Base-by-base conservation (phyloP, 2,888 invertebrate species). In the Brachylomia viminalis region DNA sequence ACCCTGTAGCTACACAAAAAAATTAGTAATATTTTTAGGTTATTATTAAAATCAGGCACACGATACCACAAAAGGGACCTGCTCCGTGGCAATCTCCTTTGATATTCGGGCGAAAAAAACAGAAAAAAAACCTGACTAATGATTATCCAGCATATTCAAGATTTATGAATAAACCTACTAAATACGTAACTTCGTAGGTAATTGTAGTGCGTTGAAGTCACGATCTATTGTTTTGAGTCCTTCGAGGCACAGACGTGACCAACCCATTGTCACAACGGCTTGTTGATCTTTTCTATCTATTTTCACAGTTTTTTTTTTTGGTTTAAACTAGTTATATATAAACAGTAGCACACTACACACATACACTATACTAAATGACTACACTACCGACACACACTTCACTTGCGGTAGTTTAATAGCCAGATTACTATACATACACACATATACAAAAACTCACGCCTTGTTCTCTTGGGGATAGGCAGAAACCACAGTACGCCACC, bases 201-300 rank as follows among this genome's bases (percentile, higher is more conserved):
- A 56, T n/a, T 58, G 27, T 56, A 20, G 27, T 54, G 47, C 61
- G 30, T 49, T 65, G 30, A 17, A 47, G 42, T 66, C 68, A 82
- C 52, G 61, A 45, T 61, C 66, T 27, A 47, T 68, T 84, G 71
- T 81, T 69, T 75, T n/a, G 33, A 61, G 58, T 72, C 72, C 65
- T 75, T 76, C 49, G 27, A 66, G 20, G 5, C 7, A 23, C n/a
- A 69, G 82, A 81, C 85, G 76, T 82, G 82, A 72, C 61, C n/a
- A 62, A 42, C 56, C 72, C 68, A 76, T 81, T 84, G 82, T 69
- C 71, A 70, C 69, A 38, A 38, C 54, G 56, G 15, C 38, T 52
- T 75, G 77, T 85, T 81, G 52, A 85, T 85, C 23, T 72, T 84
- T 84, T 85, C 56, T 65, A 58, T 56, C 11, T 65, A 61, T 72